Evolutionary conservation across 2,888 invertebrate genomes (phyloP).

Genomic region (Drosophila anomalata): DNA sequence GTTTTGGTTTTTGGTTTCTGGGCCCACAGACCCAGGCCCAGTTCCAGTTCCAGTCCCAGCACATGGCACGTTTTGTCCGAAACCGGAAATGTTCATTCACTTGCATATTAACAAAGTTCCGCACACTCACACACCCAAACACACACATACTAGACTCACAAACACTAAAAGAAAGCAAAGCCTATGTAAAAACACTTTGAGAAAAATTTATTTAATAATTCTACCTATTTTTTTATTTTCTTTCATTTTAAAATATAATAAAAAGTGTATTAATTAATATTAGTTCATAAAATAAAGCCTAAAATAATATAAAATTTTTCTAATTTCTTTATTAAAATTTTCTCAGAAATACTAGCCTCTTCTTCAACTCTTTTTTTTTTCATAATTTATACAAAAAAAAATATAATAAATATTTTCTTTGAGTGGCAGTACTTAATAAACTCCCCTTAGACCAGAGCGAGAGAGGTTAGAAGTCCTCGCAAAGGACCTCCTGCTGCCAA

Average conservation of each 20-base stretch:
- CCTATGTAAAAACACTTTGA: slow-evolving; percentile 56
- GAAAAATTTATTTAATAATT: not conserved
- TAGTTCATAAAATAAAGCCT: too few species aligned
- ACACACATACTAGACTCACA: slow-evolving; percentile 21
- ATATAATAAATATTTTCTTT: not conserved
- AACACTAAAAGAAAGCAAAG: not conserved
- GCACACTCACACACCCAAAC: slow-evolving; percentile 57
- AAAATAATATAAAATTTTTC: too few species aligned
- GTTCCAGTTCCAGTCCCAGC: slow-evolving; percentile 15
- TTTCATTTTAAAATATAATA: too few species aligned
- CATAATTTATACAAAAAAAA: too few species aligned
- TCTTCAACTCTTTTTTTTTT: too few species aligned
- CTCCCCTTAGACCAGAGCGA: slow-evolving; percentile 39
- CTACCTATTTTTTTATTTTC: not conserved
- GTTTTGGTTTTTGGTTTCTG: slow-evolving; percentile 22
- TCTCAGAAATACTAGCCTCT: too few species aligned
- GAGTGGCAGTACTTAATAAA: slow-evolving; percentile 73
- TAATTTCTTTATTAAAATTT: too few species aligned
- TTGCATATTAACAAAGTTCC: slow-evolving; percentile 79
- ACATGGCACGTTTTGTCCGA: slow-evolving; percentile 69
- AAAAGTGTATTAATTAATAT: too few species aligned
- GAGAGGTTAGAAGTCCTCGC: slow-evolving; percentile 42
- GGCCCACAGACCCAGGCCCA: slow-evolving; percentile 29
- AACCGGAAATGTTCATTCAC: slow-evolving; percentile 81
- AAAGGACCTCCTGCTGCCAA: slow-evolving; percentile 57